Evolutionary conservation across 2,888 invertebrate genomes (phyloP).

Genomic region (Osmoderma eremita): DNA sequence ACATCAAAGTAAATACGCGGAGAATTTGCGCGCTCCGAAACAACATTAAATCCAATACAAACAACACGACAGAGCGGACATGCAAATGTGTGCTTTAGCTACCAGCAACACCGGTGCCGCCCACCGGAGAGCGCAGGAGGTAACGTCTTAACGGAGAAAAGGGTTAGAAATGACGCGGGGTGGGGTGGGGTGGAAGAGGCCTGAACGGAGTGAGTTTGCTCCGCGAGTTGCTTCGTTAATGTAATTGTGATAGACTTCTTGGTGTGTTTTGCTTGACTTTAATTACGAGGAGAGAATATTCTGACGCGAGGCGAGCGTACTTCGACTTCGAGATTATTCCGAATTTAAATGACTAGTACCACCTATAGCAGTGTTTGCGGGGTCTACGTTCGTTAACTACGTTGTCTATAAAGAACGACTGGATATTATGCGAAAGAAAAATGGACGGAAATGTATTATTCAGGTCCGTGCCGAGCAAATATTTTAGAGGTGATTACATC

Average conservation of each 20-base stretch:
- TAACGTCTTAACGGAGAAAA: too few species aligned
- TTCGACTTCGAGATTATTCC: constrained; percentile 38
- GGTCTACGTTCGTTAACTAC: constrained; percentile 23
- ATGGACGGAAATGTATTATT: constrained; percentile 15
- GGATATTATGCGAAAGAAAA: not conserved
- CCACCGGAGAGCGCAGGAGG: too few species aligned
- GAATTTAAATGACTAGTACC: constrained; percentile 41
- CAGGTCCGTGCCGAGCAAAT: not conserved
- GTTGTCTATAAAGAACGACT: not conserved
- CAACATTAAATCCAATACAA: constrained; percentile 44
- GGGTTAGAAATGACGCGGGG: too few species aligned
- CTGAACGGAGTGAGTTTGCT: too few species aligned
- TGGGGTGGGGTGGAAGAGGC: too few species aligned
- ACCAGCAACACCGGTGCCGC: not conserved
- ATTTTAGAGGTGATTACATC: too few species aligned
- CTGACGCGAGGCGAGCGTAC: constrained; percentile 28
- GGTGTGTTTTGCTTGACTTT: constrained; percentile 46
- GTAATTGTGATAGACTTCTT: constrained; percentile 49
- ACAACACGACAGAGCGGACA: constrained; percentile 39
- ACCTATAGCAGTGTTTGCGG: not conserved
- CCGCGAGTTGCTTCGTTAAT: constrained; percentile 35
- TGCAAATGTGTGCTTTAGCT: constrained; percentile 42
- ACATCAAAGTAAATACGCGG: constrained; percentile 47
- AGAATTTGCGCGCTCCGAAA: constrained; percentile 40
- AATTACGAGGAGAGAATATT: constrained; percentile 47